These are phyloP conservation scores for Chiloscyllium punctatum DNA, from an alignment of 2,797 vertebrate species.

Conservation along the genomic window DNA sequence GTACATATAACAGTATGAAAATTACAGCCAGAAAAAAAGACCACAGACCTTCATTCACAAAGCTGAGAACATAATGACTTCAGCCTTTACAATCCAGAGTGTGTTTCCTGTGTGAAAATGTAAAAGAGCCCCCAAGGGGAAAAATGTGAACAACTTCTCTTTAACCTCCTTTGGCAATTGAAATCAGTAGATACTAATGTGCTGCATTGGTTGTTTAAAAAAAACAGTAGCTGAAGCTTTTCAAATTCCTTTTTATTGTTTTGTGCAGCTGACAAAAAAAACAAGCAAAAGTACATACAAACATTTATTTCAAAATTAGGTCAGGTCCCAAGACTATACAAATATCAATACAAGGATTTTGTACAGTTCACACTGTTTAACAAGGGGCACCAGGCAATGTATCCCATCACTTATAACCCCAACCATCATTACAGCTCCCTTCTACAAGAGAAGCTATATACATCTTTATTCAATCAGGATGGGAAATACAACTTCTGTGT, in stretches of 20 bases:
- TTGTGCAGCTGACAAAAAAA: neutral
- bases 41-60: neutral
- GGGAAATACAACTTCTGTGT: neutral
- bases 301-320: neutral
- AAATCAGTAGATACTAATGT: neutral
- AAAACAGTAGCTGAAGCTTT: neutral
- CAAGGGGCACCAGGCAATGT: neutral
- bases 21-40: neutral
- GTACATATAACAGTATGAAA: neutral
- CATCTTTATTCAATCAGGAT: neutral
- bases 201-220: neutral
- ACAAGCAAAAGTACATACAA: constrained; percentile 21
- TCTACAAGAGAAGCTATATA: neutral
- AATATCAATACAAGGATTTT: neutral
- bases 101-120: neutral
- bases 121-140: neutral
- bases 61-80: neutral
- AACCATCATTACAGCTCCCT: neutral
- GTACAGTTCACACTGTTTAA: neutral
- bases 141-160: neutral
- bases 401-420: too few relatives aligned
- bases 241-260: constrained; percentile 20
- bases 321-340: neutral
- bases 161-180: neutral
- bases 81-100: neutral